Percentiles rank a stretch among this genome's conserved stretches.
These are phyloP conservation scores for Tretioscincus oriximinensis DNA, from an alignment of 2,113 vertebrate species.

Conservation along the genomic window DNA sequence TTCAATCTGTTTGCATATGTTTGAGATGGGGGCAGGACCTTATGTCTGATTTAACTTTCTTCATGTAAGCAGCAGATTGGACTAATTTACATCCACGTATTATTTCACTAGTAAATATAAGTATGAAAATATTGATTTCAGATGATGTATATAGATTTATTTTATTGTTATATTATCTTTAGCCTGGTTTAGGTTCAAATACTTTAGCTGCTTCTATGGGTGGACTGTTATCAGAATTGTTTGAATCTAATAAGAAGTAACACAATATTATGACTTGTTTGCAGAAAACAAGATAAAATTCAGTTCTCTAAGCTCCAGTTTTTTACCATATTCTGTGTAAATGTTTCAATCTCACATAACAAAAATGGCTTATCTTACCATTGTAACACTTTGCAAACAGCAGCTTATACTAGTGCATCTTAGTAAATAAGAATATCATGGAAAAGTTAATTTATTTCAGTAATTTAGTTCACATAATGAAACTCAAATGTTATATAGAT, in stretches of 20 bases:
- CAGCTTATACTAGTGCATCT: no score
- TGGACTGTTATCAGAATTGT: constrained; percentile 34
- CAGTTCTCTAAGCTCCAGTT: background rate
- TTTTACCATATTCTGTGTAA: background rate
- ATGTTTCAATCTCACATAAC: constrained; percentile 9
- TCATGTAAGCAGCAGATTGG: background rate
- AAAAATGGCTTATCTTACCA: background rate
- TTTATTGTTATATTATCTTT: constrained; percentile 35
- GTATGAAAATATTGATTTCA: background rate
- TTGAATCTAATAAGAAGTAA: background rate
- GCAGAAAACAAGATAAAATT: background rate
- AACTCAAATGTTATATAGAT: no score
- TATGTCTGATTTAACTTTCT: background rate
- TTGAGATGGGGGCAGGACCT: background rate
- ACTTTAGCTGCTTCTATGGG: constrained; percentile 84
- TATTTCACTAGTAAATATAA: background rate
- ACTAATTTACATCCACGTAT: background rate
- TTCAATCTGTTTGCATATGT: no score
- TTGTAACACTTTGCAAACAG: background rate
- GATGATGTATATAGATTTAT: constrained; percentile 18
- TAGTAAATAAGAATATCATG: no score
- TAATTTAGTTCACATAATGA: no score
- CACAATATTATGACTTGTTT: background rate
- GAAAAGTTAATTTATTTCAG: no score
- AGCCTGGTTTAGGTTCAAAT: constrained; percentile 79